These are phyloP conservation scores for Gobionotothen gibberifrons DNA, from an alignment of 2,797 vertebrate genomes.

Conservation along the genomic window DNA sequence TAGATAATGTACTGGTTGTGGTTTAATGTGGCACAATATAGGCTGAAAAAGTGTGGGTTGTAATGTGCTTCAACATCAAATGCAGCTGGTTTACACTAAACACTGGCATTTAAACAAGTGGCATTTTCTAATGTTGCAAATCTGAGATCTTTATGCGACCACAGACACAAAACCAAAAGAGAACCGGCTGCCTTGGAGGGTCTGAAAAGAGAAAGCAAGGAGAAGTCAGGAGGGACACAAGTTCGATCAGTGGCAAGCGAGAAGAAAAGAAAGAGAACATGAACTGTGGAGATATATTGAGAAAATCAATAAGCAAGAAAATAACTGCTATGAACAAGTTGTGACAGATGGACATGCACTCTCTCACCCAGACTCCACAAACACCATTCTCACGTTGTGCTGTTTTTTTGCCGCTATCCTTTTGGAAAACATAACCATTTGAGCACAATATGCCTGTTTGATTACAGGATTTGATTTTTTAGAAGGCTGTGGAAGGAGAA, in stretches of 20 bases:
- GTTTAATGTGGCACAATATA: not conserved
- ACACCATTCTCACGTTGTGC: slow-evolving; percentile 32
- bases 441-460: slow-evolving; percentile 27
- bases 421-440: slow-evolving; percentile 33
- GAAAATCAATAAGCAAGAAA: slow-evolving; percentile 67
- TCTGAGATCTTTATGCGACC: slow-evolving; percentile 35
- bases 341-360: slow-evolving; percentile 58
- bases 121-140: slow-evolving; percentile 39
- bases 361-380: slow-evolving; percentile 53
- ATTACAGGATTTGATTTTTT: slow-evolving; percentile 23
- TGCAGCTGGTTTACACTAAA: slow-evolving; percentile 15
- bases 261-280: slow-evolving; percentile 51
- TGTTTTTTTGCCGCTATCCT: slow-evolving; percentile 26
- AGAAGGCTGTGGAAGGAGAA: not conserved
- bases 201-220: slow-evolving; percentile 45
- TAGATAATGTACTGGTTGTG: not conserved
- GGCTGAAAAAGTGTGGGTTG: slow-evolving; percentile 1
- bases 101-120: slow-evolving; percentile 19
- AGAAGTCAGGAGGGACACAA: slow-evolving; percentile 49
- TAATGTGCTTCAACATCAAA: not conserved
- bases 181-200: slow-evolving; percentile 19
- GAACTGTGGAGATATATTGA: slow-evolving; percentile 64
- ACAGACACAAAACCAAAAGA: slow-evolving; percentile 36
- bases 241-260: slow-evolving; percentile 55
- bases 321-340: slow-evolving; percentile 63